Conservation (phyloP, 2,113 vertebrate species). For the Phalacrocorax carbo region DNA sequence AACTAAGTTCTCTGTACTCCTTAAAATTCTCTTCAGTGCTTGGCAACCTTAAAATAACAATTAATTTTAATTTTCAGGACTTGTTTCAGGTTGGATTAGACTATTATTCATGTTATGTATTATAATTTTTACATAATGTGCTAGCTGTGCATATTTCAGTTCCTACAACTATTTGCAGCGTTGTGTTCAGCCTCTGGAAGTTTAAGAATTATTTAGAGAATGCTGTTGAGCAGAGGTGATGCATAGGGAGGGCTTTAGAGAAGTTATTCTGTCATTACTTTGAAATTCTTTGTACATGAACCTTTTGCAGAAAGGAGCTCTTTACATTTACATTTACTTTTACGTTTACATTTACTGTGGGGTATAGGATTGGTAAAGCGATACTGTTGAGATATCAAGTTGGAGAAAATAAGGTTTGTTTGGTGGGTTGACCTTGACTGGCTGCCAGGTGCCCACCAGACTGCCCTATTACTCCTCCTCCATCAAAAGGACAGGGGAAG, state of each 20-base stretch:
- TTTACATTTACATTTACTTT: neutral
- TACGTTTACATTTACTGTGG: neutral
- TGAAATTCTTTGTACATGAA: neutral
- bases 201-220: neutral
- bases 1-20: neutral
- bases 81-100: neutral
- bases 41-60: neutral
- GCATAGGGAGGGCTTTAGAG: neutral
- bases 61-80: neutral
- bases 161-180: neutral
- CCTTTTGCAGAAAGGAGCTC: neutral
- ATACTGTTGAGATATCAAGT: neutral
- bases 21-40: neutral
- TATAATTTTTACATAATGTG: neutral
- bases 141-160: neutral
- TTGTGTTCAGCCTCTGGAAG: neutral
- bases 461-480: neutral
- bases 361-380: neutral
- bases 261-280: neutral
- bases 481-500: neutral
- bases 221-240: neutral
- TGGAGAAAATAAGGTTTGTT: neutral
- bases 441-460: neutral
- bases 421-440: neutral
- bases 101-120: neutral